Percentiles rank a stretch among this genome's conserved stretches.
phyloP scores from a whole-genome alignment of 2,888 invertebrate species.

The Dendrolimus houi region DNA sequence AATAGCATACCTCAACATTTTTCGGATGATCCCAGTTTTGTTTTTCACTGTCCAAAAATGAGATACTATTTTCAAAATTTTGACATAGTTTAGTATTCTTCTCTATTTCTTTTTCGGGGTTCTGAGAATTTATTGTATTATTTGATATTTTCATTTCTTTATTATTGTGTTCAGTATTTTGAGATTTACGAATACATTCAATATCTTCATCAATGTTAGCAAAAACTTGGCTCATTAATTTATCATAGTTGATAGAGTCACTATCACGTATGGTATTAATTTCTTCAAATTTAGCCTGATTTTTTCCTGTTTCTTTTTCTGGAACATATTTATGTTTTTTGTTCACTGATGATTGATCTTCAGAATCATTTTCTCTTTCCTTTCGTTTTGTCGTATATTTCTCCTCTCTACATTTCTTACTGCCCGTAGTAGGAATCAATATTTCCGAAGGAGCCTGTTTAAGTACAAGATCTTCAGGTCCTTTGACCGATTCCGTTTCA shows the following conservation, averaged over 20 bases:
- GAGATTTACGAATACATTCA: conserved; percentile 28
- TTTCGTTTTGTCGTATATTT: conserved; percentile 34
- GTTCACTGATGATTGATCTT: conserved; percentile 19
- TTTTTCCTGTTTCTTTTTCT: conserved; percentile 8
- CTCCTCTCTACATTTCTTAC: conserved; percentile 28
- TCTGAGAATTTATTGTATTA: conserved; percentile 9
- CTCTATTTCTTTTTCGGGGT: neutral
- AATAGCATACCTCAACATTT: neutral
- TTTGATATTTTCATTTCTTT: conserved; percentile 7
- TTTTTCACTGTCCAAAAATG: neutral
- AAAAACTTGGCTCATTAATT: conserved; percentile 54
- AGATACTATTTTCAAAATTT: neutral
- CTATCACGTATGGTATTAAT: conserved; percentile 26
- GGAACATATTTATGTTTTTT: conserved; percentile 39
- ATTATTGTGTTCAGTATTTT: conserved; percentile 15
- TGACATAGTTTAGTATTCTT: neutral
- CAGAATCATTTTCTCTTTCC: conserved; percentile 29
- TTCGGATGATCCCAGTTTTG: neutral
- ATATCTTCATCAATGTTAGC: conserved; percentile 62
- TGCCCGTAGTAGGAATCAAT: conserved; percentile 30
- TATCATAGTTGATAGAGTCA: conserved; percentile 52
- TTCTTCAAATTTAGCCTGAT: conserved; percentile 3
- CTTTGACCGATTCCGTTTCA: conserved; percentile 46
- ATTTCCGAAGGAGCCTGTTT: conserved; percentile 46
- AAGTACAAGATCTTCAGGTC: conserved; percentile 34